These are phyloP conservation scores for Iphiclides podalirius DNA, from an alignment of 2,888 invertebrate genomes.

Conservation along the genomic window DNA sequence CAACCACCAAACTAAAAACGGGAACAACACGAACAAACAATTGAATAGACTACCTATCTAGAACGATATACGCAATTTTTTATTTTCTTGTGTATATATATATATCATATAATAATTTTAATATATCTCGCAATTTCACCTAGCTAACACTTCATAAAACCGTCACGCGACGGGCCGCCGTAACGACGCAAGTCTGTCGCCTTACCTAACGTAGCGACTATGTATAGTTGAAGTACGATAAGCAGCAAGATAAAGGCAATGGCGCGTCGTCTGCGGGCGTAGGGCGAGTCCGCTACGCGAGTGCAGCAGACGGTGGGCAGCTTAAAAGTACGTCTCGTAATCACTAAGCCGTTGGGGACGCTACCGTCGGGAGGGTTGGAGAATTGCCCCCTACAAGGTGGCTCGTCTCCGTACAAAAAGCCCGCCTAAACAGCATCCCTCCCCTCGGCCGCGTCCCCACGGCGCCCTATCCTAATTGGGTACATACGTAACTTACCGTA, in stretches of 20 bases:
- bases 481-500: constrained; percentile 56
- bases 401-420: background rate
- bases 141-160: constrained; percentile 53
- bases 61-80: constrained; percentile 48
- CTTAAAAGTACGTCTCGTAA: constrained; percentile 14
- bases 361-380: background rate
- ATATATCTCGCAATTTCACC: constrained; percentile 64
- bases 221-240: constrained; percentile 58
- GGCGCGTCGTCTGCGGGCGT: constrained; percentile 36
- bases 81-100: constrained; percentile 51
- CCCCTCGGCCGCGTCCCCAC: background rate
- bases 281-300: constrained; percentile 14
- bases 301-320: constrained; percentile 25
- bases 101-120: constrained; percentile 59
- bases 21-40: constrained; percentile 44
- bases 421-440: background rate
- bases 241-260: constrained; percentile 62
- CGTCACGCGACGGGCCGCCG: constrained; percentile 47
- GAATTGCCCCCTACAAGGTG: background rate
- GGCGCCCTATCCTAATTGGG: constrained; percentile 37
- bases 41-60: constrained; percentile 65
- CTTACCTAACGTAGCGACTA: constrained; percentile 38
- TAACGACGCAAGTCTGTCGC: constrained; percentile 44
- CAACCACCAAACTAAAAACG: constrained; percentile 31
- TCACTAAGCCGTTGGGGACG: background rate